Percentiles rank a stretch among this genome's conserved stretches.
These are phyloP conservation scores for Lapara coniferarum DNA, from an alignment of 2,888 invertebrate genomes.

Conservation along the genomic window DNA sequence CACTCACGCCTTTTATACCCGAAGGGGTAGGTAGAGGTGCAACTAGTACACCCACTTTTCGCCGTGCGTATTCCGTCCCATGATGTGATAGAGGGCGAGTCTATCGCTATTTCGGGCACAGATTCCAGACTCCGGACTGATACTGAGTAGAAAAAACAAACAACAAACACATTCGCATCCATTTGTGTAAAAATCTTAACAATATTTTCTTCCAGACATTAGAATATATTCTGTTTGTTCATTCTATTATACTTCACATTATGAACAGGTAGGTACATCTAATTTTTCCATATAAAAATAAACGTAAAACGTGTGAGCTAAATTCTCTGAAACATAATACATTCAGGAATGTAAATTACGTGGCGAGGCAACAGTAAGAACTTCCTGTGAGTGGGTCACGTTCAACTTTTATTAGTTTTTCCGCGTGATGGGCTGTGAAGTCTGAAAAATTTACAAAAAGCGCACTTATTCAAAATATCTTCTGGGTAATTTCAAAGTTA, in stretches of 20 bases:
- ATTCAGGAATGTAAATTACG: conserved; percentile 49
- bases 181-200: neutral
- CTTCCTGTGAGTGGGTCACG: conserved; percentile 47
- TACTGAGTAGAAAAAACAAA: no score
- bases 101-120: no score
- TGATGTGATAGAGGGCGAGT: no score
- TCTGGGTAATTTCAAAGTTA: neutral
- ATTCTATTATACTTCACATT: neutral
- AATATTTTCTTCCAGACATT: neutral
- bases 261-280: neutral
- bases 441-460: conserved; percentile 31
- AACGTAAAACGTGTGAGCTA: conserved; percentile 10
- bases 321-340: conserved; percentile 28
- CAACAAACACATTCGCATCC: no score
- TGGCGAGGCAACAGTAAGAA: conserved; percentile 30
- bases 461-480: conserved; percentile 15
- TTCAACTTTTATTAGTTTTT: conserved; percentile 59
- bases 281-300: neutral
- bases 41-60: no score
- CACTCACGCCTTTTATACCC: no score
- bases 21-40: no score
- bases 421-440: conserved; percentile 42
- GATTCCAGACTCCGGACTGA: no score
- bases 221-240: neutral
- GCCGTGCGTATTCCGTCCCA: no score